A percentile compares a stretch with the other conserved stretches of the same genome.
phyloP scores from a whole-genome alignment of 1,140 invertebrate species.

The Lepidurus packardi region DNA sequence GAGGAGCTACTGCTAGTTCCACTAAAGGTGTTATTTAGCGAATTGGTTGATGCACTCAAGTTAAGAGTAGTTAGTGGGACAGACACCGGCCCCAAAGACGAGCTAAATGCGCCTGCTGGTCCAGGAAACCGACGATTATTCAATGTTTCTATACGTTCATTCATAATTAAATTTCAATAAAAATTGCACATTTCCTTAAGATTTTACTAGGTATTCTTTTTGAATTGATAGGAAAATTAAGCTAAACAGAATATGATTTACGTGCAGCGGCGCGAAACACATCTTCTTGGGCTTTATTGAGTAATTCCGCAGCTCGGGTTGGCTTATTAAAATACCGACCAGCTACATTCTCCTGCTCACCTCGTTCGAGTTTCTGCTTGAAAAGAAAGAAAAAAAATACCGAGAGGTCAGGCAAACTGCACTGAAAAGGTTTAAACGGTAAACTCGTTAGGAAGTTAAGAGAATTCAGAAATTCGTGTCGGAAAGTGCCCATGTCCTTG shows the following conservation, averaged over 20 bases:
- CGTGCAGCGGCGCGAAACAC: constrained; percentile 41
- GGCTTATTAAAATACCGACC: constrained; percentile 62
- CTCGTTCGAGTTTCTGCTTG: constrained; percentile 54
- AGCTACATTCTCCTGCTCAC: constrained; percentile 58
- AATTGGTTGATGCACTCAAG: constrained; percentile 17
- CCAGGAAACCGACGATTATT: background rate
- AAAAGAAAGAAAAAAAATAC: constrained; percentile 31
- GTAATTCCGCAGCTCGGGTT: constrained; percentile 54
- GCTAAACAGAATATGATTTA: constrained; percentile 39
- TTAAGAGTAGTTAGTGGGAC: constrained; percentile 4
- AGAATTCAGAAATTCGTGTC: background rate
- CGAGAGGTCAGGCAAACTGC: constrained; percentile 25
- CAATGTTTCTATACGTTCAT: constrained; percentile 5
- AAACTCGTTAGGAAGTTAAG: background rate
- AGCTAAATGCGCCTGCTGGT: constrained; percentile 11
- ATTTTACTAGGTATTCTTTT: background rate
- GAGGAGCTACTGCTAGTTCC: background rate
- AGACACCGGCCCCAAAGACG: constrained; percentile 23
- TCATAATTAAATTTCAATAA: background rate
- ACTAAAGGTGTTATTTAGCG: background rate
- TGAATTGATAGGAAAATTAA: constrained; percentile 37
- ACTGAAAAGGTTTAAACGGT: no score
- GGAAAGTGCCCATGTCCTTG: background rate
- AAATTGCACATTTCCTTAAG: no score
- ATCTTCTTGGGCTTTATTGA: constrained; percentile 50